Evolutionary conservation across 2,113 vertebrate genomes (phyloP).

Genomic region (Stictonetta naevosa): DNA sequence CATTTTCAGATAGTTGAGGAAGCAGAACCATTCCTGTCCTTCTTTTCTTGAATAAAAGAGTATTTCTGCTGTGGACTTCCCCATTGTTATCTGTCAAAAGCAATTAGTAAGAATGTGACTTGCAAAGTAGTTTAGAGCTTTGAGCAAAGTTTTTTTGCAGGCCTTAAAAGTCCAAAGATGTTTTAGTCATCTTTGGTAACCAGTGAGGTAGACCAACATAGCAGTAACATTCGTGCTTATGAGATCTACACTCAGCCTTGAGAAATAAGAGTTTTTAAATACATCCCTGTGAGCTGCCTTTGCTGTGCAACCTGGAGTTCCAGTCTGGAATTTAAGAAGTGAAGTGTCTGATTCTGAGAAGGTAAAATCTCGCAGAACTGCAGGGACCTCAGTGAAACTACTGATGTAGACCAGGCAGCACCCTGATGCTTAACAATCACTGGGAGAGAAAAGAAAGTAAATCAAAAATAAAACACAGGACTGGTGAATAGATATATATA

Average conservation of each 20-base stretch:
- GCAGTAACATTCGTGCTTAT: neutral
- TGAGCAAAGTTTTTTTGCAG: neutral
- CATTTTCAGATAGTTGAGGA: neutral
- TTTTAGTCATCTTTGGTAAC: neutral
- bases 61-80: neutral
- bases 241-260: neutral
- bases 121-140: neutral
- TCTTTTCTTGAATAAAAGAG: neutral
- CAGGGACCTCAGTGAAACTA: neutral
- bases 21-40: neutral
- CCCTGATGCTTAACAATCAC: neutral
- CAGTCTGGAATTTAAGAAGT: neutral
- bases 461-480: neutral
- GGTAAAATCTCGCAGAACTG: neutral
- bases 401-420: neutral
- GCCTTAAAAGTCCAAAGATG: neutral
- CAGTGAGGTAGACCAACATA: neutral
- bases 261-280: neutral
- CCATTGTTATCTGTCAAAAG: neutral
- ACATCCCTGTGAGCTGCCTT: neutral
- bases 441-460: neutral
- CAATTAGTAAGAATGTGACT: neutral
- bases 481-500: neutral
- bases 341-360: neutral
- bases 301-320: neutral